phyloP scores from a whole-genome alignment of 2,888 invertebrate species.

The Athalia cordata region DNA sequence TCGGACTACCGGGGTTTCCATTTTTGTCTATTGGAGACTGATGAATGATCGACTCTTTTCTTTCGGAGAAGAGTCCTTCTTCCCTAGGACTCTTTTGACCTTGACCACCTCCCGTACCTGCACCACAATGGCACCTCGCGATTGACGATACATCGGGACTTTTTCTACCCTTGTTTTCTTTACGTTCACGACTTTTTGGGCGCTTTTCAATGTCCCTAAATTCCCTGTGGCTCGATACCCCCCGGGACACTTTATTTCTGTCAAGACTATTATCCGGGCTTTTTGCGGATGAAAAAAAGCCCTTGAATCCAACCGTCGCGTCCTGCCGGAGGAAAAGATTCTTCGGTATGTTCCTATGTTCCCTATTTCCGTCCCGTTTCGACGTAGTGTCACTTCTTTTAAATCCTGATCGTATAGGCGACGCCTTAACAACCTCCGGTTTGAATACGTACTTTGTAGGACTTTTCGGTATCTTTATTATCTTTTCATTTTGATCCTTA shows the following conservation, averaged over 20 bases:
- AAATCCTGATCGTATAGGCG: constrained; percentile 47
- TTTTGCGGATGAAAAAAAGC: constrained; percentile 49
- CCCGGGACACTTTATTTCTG: constrained; percentile 25
- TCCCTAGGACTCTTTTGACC: constrained; percentile 20
- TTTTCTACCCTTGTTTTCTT: neutral
- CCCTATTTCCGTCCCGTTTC: neutral
- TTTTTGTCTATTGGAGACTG: too few species aligned
- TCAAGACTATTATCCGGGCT: constrained; percentile 48
- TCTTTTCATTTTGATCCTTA: constrained; percentile 47
- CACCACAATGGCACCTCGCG: constrained; percentile 38
- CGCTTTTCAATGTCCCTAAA: neutral
- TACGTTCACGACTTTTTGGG: neutral
- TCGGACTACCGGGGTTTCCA: too few species aligned
- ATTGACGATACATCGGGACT: constrained; percentile 17
- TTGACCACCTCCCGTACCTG: constrained; percentile 2
- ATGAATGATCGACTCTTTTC: too few species aligned
- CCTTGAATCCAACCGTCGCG: constrained; percentile 49
- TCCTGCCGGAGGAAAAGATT: constrained; percentile 38
- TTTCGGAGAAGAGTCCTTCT: neutral
- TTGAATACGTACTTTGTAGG: constrained; percentile 45
- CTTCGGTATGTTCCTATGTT: constrained; percentile 36
- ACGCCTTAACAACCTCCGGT: constrained; percentile 51
- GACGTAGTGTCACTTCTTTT: constrained; percentile 5
- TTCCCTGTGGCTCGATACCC: neutral
- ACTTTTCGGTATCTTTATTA: constrained; percentile 41